Evolutionary conservation across 2,113 vertebrate species (phyloP), one percentile per base, ranked within the genome.

Genomic region (Rissa tridactyla): DNA sequence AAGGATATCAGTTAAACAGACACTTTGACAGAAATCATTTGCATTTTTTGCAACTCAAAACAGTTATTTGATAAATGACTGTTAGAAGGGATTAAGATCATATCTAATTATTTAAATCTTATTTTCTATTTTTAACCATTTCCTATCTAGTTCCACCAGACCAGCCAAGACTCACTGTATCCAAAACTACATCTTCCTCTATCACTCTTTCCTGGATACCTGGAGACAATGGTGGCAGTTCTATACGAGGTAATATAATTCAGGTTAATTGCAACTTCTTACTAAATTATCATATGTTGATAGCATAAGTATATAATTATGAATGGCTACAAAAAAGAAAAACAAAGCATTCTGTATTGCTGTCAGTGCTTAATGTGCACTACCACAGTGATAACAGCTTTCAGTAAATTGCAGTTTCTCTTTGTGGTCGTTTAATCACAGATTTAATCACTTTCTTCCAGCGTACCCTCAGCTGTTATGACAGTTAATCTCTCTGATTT

Each of bases 191-290:
- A 7, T 99, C 99, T 85, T 99, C 99, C 78, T 99, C 99, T 70
- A 99, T 99, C 96, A 99, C 99, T 14, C 98, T 99, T 84, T 99
- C 99, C 60, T 99, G 99, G 99, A 99, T 99, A 92, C 99, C 99
- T 38, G 99, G 99, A 68, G 99, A 99, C 97, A 99, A 99, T 1
- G 99, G 99, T 58, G 99, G 99, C 86, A 99, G 99, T 88, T 99
- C 99, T n/a, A 99, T 99, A 96, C 98, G 99, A 99, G 99, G 99
- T 99, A 97, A 98, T 66, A 30, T 58, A 79, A 60, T 49, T 60
- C 11, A 64, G 22, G 2, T 86, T 94, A 91, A 76, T 82, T 95
- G 47, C 44, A 95, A 30, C 85, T 81, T 85, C 77, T 58, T 51
- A 29, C 27, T 82, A 32, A 71, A 83, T 88, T 51, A 49, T 78